Conservation (phyloP, 2,888 invertebrate species). For the Sinopyrophorus schimmeli region DNA sequence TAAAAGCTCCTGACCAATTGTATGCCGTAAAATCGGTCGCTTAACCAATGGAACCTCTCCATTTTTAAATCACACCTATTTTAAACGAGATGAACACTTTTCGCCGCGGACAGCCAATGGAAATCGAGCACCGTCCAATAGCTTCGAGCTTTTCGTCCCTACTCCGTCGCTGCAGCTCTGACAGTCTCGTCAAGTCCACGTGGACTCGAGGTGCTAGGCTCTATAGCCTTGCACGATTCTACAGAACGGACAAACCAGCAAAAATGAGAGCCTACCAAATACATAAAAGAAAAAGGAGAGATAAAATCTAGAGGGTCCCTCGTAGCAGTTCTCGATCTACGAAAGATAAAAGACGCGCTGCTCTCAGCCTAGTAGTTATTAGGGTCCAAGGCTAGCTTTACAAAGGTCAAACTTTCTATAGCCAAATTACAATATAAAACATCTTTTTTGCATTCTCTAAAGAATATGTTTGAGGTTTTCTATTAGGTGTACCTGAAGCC, state of each 20-base stretch:
- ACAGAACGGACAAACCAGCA: slow-evolving; percentile 56
- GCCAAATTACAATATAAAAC: slow-evolving; percentile 24
- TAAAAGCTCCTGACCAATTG: slow-evolving; percentile 39
- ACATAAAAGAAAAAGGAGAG: slow-evolving; percentile 53
- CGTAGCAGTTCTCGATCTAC: slow-evolving; percentile 50
- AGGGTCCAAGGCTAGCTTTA: slow-evolving; percentile 50
- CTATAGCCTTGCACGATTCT: slow-evolving; percentile 53
- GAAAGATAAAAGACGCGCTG: slow-evolving; percentile 54
- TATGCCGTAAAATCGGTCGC: background rate
- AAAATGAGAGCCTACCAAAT: slow-evolving; percentile 56
- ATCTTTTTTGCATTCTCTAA: slow-evolving; percentile 22
- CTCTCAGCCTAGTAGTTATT: slow-evolving; percentile 53
- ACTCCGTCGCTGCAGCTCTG: slow-evolving; percentile 45
- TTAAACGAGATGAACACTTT: slow-evolving; percentile 50
- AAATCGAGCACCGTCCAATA: slow-evolving; percentile 43
- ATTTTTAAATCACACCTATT: slow-evolving; percentile 42
- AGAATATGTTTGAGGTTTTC: slow-evolving; percentile 15
- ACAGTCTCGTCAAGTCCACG: slow-evolving; percentile 51
- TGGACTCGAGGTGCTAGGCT: slow-evolving; percentile 56
- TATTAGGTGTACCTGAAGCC: slow-evolving; percentile 12
- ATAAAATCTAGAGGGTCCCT: slow-evolving; percentile 56
- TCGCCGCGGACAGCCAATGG: slow-evolving; percentile 38
- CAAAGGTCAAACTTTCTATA: slow-evolving; percentile 53
- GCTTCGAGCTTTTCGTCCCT: slow-evolving; percentile 30
- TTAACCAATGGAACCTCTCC: slow-evolving; percentile 8